These are phyloP conservation scores for Didymodactylos carnosus DNA, from an alignment of 2,888 invertebrate species.

Conservation along the genomic window DNA sequence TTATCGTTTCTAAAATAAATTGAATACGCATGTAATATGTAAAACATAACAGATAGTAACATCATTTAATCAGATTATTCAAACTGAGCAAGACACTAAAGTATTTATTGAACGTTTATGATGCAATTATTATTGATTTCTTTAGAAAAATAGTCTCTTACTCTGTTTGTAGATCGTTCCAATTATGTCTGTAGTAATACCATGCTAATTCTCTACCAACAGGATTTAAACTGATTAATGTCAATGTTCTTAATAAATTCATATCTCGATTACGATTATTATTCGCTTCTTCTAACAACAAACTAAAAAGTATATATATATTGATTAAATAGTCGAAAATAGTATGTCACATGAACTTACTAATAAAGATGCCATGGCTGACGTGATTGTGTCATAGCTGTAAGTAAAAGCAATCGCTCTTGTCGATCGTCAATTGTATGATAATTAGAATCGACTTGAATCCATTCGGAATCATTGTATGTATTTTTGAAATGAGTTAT, in stretches of 20 bases:
- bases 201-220: slow-evolving; percentile 8
- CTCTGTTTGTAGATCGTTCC: background rate
- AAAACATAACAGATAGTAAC: no score
- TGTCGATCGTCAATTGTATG: slow-evolving; percentile 1
- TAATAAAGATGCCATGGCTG: slow-evolving; percentile 5
- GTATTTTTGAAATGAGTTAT: slow-evolving; percentile 8
- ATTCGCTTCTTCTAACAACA: background rate
- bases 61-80: background rate
- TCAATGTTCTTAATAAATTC: background rate
- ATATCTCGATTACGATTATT: background rate
- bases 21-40: no score
- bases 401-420: slow-evolving; percentile 5
- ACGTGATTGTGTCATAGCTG: slow-evolving; percentile 2
- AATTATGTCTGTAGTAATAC: slow-evolving; percentile 5
- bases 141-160: no score
- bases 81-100: background rate
- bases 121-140: no score
- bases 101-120: no score
- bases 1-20: background rate
- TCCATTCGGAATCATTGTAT: slow-evolving; percentile 7
- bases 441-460: background rate
- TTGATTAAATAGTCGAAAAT: background rate
- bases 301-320: background rate
- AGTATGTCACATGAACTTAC: background rate
- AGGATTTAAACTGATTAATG: slow-evolving; percentile 2